phyloP scores from a whole-genome alignment of 2,113 vertebrate species.

The Oncorhynchus keta region DNA sequence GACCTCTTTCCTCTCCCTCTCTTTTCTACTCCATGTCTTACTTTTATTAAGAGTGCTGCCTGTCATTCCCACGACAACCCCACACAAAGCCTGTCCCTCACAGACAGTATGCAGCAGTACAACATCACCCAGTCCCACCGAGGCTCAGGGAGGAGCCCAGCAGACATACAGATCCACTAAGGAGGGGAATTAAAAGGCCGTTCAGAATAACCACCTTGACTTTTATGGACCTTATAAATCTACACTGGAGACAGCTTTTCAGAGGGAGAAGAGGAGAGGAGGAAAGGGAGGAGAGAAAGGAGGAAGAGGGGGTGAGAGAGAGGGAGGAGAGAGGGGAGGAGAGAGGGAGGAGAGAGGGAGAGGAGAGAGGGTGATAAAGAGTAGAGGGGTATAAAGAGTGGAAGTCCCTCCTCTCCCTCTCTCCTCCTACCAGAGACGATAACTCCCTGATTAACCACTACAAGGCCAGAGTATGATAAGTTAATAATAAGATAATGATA shows the following conservation, averaged over 20 bases:
- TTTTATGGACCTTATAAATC: slow-evolving; percentile 75
- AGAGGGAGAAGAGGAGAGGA: slow-evolving; percentile 58
- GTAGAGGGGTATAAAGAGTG: not conserved
- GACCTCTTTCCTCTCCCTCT: not conserved
- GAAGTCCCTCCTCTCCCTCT: slow-evolving; percentile 63
- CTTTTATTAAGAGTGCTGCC: not conserved
- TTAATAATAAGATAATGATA: slow-evolving; percentile 80
- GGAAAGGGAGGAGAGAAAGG: slow-evolving; percentile 27
- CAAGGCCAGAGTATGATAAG: slow-evolving; percentile 80
- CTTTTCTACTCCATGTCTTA: not conserved
- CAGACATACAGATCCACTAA: slow-evolving; percentile 46
- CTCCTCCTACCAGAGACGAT: slow-evolving; percentile 81
- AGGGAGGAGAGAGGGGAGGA: slow-evolving; percentile 24
- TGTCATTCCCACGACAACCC: not conserved
- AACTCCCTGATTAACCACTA: slow-evolving; percentile 76
- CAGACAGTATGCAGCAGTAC: not conserved
- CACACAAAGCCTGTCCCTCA: not conserved
- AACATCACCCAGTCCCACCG: too few relatives aligned
- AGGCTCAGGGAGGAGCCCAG: slow-evolving; percentile 1
- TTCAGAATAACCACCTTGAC: slow-evolving; percentile 75
- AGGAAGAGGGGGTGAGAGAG: slow-evolving; percentile 21
- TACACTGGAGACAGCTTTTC: slow-evolving; percentile 81
- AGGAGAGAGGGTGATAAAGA: slow-evolving; percentile 37
- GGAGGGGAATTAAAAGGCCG: slow-evolving; percentile 74
- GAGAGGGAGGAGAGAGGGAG: too few relatives aligned